Evolutionary conservation across 2,888 invertebrate species (phyloP).

Genomic region (Dynastes tityus): DNA sequence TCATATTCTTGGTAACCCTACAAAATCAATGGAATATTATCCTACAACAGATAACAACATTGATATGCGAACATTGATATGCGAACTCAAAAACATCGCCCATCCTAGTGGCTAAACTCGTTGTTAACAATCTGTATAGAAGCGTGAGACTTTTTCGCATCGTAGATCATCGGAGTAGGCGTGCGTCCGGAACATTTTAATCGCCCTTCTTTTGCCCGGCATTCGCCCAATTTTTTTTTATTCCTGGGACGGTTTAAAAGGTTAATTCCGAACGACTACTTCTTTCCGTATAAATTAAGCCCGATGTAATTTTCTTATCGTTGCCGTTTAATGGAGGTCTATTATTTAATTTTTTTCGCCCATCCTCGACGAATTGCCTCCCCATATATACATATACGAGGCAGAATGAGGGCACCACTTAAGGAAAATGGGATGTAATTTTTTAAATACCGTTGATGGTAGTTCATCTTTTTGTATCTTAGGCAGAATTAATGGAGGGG

Average conservation of each 20-base stretch:
- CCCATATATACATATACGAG: background rate
- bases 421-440: conserved; percentile 1
- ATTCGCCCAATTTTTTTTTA: conserved; percentile 33
- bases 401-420: background rate
- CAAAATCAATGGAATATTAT: too few relatives aligned
- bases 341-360: conserved; percentile 11
- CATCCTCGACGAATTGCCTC: conserved; percentile 5
- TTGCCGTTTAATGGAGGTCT: conserved; percentile 19
- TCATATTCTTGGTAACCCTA: too few relatives aligned
- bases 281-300: conserved; percentile 34
- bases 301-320: conserved; percentile 38
- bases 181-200: conserved; percentile 34
- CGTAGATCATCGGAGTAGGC: conserved; percentile 33
- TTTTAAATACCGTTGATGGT: background rate
- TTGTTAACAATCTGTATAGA: too few relatives aligned
- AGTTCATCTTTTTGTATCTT: background rate
- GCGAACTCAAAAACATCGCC: too few relatives aligned
- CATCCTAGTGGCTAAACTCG: too few relatives aligned
- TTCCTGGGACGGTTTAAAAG: conserved; percentile 15
- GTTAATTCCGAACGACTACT: conserved; percentile 37
- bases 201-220: conserved; percentile 17
- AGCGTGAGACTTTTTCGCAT: conserved; percentile 22
- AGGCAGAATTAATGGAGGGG: too few relatives aligned
- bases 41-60: too few relatives aligned
- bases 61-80: too few relatives aligned